Evolutionary conservation across 2,888 invertebrate genomes (phyloP), one percentile per base, ranked within the genome.

Genomic region (Harpalus rubripes): DNA sequence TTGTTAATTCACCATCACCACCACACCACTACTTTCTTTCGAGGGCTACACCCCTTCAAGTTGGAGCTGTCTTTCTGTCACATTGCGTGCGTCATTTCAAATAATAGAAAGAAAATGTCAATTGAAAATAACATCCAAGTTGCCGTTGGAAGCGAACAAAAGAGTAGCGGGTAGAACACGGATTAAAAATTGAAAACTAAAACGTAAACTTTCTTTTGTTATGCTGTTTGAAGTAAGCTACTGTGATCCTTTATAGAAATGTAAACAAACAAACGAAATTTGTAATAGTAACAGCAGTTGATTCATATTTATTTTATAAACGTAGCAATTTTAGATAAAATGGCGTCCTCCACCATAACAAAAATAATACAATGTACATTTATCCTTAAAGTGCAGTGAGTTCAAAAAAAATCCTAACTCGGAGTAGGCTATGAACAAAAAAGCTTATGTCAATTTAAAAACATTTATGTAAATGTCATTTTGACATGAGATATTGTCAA

Each of bases 101-200:
- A 26, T 65, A 81, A 81, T 65, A 81, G 22, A 81, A 65, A 81
- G 81, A 65, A 81, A 81, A 81, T 81, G 81, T 81, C 81, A 81
- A 81, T 81, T 81, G 81, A 65, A 65, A 65, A 65, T 81, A 81
- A 81, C 81, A 81, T 65, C 65, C 65, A 81, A 44, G 65, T 65
- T 61, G 61, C 32, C 80, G 80, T 61, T 81, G 39, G 80, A 63
- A 59, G 52, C 81, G 81, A 81, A 81, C 81, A 81, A 81, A 81
- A 81, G 81, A 65, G 63, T 63, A 80, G 63, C 18, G 81, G 81
- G 65, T 52, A 81, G 58, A 52, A 22, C 59, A 52, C 56, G 78
- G 78, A 78, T 78, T 78, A 78, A 78, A 78, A 78, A 78, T 78
- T 78, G 78, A 78, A 78, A 74, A 56, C 74, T 44, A 15, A 68